These are phyloP conservation scores for Tetramorium simillimum DNA, from an alignment of 1,140 invertebrate genomes.

Conservation along the genomic window DNA sequence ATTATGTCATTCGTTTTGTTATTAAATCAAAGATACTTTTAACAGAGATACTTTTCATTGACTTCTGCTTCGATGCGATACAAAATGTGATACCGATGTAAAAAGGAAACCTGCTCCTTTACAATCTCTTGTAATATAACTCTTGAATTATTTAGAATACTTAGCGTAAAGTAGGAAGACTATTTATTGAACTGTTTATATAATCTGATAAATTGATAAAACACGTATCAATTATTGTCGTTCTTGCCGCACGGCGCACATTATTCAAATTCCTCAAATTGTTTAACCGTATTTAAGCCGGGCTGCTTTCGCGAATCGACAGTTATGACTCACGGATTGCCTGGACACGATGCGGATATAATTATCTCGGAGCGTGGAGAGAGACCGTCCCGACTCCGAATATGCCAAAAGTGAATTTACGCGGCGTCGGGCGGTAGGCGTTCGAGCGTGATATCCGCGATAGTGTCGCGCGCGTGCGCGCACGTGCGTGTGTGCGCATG, in stretches of 20 bases:
- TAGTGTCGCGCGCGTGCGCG: background rate
- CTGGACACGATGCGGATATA: background rate
- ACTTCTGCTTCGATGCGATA: background rate
- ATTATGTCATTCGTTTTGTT: slow-evolving; percentile 37
- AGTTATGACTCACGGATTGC: background rate
- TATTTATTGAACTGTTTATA: background rate
- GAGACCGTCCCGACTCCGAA: background rate
- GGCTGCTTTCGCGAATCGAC: background rate
- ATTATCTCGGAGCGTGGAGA: background rate
- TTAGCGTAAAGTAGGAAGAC: background rate
- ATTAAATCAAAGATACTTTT: slow-evolving; percentile 51
- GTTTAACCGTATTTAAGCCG: no score
- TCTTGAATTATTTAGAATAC: background rate
- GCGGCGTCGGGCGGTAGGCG: background rate
- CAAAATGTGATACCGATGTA: background rate
- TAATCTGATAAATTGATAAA: background rate
- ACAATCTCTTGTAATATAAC: background rate
- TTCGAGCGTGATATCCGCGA: background rate
- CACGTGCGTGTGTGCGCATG: no score
- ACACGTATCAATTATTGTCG: background rate
- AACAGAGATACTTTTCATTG: background rate
- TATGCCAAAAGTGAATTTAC: background rate
- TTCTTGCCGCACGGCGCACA: background rate
- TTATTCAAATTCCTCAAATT: background rate
- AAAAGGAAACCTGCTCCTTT: background rate